Evolutionary conservation across 1,140 invertebrate species (phyloP), one percentile per base, ranked within the genome.

Genomic region (Drosophila truncata): DNA sequence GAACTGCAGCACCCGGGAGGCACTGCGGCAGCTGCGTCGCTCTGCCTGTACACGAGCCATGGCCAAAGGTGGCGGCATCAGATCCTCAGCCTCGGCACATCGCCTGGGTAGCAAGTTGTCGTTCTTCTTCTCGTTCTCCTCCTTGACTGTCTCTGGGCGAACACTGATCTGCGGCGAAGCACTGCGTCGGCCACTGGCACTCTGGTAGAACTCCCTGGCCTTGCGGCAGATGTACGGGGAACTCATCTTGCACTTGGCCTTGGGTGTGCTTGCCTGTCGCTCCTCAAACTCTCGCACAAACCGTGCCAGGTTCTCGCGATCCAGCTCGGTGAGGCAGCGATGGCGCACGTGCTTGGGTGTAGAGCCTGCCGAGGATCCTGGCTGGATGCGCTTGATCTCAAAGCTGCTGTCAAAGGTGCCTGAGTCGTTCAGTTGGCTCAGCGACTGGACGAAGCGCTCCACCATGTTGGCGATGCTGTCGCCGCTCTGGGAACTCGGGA

Each of bases 401-500:
- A 93, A 91, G 77, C 91, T 93, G 67, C 87, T 80, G 52, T 93
- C 92, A 42, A 93, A 92, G 72, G 76, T 85, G 47, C 85, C 80
- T 2, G 92, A 93, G 46, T 93, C 92, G 39, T 93, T 93, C 1
- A 92, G 72, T 16, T 92, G 84, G 8, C 83, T 80, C 39, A 92
- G 60, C 2, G 91, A 88, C 61, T 92, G 79, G 18, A 91, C 86
- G 35, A 92, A 92, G 31, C 83, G 80, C 41, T 91, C 88, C 29
- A 91, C 88, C 88, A 91, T 91, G 57, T 54, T 86, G 72, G 76
- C 60, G 16, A 91, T 86, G 49, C 16, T 52, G 6, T 80, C 61
- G 18, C 64, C 58, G 58, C 39, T 59, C 25, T 35, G 54, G 33
- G 54, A n/a, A 25, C 54, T 57, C 31, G 52, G 20, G 8, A n/a